These are phyloP conservation scores for Blastobasis adustella DNA, from an alignment of 2,888 invertebrate genomes.

Conservation along the genomic window DNA sequence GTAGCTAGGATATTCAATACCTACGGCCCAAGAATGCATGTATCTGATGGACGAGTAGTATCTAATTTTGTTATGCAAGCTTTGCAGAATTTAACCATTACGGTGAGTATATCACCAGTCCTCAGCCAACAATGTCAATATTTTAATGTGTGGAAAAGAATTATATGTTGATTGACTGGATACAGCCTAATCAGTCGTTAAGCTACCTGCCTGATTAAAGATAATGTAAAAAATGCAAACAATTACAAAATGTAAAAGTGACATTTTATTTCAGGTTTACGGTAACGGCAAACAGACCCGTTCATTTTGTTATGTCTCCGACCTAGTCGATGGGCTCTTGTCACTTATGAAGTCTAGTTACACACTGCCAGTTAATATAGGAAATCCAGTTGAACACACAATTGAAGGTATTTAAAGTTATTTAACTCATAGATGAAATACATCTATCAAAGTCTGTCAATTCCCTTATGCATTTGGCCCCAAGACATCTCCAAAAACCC, in stretches of 20 bases:
- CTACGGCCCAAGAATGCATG: constrained; percentile 99
- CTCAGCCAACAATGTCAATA: no score
- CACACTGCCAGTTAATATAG: constrained; percentile 94
- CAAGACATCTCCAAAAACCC: no score
- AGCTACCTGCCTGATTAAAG: no score
- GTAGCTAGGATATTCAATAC: constrained; percentile 99
- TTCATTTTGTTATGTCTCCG: constrained; percentile 98
- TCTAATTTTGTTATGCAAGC: constrained; percentile 99
- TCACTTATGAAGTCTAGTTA: constrained; percentile 96
- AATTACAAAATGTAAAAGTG: no score
- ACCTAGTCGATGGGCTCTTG: constrained; percentile 95
- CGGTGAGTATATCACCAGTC: constrained; percentile 73
- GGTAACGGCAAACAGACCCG: constrained; percentile 93
- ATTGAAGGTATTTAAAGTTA: constrained; percentile 82
- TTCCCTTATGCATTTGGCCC: no score
- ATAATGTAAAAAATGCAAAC: no score
- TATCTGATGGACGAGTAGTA: constrained; percentile 98
- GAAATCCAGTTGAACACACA: constrained; percentile 98
- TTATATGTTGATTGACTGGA: no score
- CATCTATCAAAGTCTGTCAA: background rate
- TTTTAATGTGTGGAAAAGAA: no score
- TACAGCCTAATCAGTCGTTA: no score
- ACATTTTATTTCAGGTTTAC: constrained; percentile 75
- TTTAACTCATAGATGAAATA: background rate
- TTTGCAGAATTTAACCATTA: constrained; percentile 94